These are phyloP conservation scores for Mandrillus leucophaeus DNA, from an alignment of 2,113 vertebrate species.

Conservation along the genomic window DNA sequence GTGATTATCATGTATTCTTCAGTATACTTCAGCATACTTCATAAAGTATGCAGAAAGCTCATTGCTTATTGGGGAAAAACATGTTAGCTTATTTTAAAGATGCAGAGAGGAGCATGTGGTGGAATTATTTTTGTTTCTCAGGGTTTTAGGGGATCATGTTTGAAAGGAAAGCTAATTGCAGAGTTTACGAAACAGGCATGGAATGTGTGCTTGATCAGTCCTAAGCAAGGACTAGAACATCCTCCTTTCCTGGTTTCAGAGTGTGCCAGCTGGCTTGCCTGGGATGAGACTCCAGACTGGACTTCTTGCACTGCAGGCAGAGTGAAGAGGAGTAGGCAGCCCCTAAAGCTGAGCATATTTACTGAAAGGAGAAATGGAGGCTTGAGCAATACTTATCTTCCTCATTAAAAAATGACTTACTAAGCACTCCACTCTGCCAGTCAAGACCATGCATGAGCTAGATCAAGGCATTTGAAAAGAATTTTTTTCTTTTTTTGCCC, in stretches of 20 bases:
- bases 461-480: background rate
- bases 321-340: constrained; percentile 7
- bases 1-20: background rate
- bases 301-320: background rate
- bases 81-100: constrained; percentile 56
- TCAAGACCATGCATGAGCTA: background rate
- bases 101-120: constrained; percentile 39
- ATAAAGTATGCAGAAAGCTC: background rate
- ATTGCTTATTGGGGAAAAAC: background rate
- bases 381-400: background rate
- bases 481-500: background rate
- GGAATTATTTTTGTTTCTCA: constrained; percentile 67
- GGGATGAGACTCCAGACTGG: background rate
- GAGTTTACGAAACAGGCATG: constrained; percentile 74
- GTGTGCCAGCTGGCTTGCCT: constrained; percentile 56
- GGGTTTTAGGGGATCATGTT: constrained; percentile 72
- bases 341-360: background rate
- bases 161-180: constrained; percentile 76
- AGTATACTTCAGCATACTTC: background rate
- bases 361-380: background rate
- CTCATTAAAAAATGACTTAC: background rate
- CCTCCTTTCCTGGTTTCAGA: constrained; percentile 56
- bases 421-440: background rate
- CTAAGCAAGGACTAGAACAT: constrained; percentile 42
- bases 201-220: constrained; percentile 72